Percentiles rank a stretch among this genome's conserved stretches.
phyloP scores from a whole-genome alignment of 1,140 invertebrate genomes.

The Bradysia coprophila region DNA sequence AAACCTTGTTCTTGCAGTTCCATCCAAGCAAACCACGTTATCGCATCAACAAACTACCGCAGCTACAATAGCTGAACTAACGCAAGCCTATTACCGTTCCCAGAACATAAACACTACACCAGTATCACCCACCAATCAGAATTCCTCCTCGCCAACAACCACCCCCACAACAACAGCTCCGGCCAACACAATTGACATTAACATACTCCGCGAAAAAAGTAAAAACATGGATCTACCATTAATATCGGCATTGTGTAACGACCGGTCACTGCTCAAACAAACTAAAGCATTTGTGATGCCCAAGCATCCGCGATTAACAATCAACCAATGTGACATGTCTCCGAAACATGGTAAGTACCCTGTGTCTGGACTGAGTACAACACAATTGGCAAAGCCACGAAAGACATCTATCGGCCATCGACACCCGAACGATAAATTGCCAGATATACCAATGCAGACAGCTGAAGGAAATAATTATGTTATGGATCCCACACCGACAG shows the following conservation, averaged over 20 bases:
- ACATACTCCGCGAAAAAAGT: conserved; percentile 65
- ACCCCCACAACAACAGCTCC: neutral
- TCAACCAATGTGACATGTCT: neutral
- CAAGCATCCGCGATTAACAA: conserved; percentile 31
- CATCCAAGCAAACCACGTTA: neutral
- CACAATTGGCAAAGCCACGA: conserved; percentile 34
- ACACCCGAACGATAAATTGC: conserved; percentile 36
- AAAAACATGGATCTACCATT: conserved; percentile 71
- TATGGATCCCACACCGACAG: conserved; percentile 16
- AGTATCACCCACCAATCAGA: conserved; percentile 4
- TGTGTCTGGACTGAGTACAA: conserved; percentile 37
- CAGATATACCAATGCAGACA: conserved; percentile 19
- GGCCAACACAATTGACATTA: conserved; percentile 44
- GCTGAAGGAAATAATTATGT: conserved; percentile 23
- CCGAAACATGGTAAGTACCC: conserved; percentile 30
- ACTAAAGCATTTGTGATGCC: conserved; percentile 64
- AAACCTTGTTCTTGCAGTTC: too few relatives aligned
- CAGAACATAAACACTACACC: conserved; percentile 3
- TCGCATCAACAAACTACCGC: too few relatives aligned
- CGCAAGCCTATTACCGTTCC: neutral
- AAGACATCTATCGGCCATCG: conserved; percentile 34
- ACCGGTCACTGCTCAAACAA: conserved; percentile 64
- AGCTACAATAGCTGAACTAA: neutral
- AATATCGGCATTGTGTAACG: conserved; percentile 77
- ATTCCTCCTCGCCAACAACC: conserved; percentile 1